These are phyloP conservation scores for Augochlorella aurata DNA, from an alignment of 2,888 invertebrate genomes.

Conservation along the genomic window DNA sequence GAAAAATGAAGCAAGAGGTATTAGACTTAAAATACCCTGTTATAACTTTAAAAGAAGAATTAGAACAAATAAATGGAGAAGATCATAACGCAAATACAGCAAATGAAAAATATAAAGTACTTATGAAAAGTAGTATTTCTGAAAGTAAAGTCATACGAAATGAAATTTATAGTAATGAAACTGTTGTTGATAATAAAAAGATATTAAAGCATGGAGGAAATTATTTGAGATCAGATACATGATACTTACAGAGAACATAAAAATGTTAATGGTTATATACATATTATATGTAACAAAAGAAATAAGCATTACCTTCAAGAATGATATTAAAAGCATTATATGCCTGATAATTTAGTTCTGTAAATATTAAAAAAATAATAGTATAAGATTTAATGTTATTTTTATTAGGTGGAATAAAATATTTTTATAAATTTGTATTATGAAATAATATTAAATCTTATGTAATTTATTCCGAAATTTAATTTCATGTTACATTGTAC, in stretches of 20 bases:
- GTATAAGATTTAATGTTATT: background rate
- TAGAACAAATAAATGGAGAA: constrained; percentile 11
- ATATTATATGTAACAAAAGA: background rate
- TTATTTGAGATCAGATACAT: background rate
- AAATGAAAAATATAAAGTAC: background rate
- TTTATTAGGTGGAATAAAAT: background rate
- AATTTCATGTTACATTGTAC: background rate
- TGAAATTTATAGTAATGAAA: constrained; percentile 11
- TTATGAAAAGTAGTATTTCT: background rate
- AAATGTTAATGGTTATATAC: background rate
- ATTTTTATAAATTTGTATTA: constrained; percentile 13
- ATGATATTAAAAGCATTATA: background rate
- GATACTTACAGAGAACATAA: background rate
- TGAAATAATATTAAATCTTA: background rate
- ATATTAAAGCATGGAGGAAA: background rate
- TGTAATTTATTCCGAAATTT: background rate
- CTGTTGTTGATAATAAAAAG: background rate
- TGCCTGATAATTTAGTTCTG: background rate
- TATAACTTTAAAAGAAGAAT: background rate
- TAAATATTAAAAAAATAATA: constrained; percentile 9
- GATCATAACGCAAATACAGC: background rate
- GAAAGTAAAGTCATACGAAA: constrained; percentile 23
- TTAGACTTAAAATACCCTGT: constrained; percentile 8
- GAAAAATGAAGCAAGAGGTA: constrained; percentile 45
- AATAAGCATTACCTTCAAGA: background rate